Percentiles rank a stretch among this genome's conserved stretches.
Conservation (phyloP, 2,113 vertebrate species). For the Turdus rufiventris region DNA sequence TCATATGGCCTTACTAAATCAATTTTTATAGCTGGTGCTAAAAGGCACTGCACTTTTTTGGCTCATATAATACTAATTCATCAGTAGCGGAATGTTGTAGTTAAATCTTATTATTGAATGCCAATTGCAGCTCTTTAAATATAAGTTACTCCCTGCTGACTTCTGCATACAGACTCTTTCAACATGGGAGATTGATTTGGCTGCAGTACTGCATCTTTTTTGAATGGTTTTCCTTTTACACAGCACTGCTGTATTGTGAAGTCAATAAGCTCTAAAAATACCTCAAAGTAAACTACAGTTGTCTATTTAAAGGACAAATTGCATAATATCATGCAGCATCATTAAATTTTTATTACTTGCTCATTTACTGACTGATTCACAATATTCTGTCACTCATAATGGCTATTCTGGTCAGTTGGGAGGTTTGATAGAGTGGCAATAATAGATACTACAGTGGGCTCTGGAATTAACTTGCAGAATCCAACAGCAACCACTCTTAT, state of each 20-base stretch:
- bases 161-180: background rate
- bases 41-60: background rate
- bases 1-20: background rate
- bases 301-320: background rate
- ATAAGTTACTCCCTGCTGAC: background rate
- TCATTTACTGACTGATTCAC: background rate
- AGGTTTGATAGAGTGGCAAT: background rate
- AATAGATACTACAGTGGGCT: background rate
- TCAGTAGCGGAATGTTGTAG: background rate
- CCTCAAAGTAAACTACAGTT: background rate
- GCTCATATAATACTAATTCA: background rate
- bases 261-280: constrained; percentile 31
- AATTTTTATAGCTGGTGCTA: constrained; percentile 9
- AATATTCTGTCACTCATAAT: constrained; percentile 2
- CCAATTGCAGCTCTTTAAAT: background rate
- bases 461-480: background rate
- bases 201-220: background rate
- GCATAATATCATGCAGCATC: background rate
- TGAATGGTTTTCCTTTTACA: background rate
- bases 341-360: constrained; percentile 4
- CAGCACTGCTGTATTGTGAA: background rate
- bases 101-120: constrained; percentile 4
- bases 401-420: background rate
- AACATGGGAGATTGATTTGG: background rate
- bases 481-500: background rate